phyloP scores from a whole-genome alignment of 2,888 invertebrate genomes.

The Drosophila subquinaria region DNA sequence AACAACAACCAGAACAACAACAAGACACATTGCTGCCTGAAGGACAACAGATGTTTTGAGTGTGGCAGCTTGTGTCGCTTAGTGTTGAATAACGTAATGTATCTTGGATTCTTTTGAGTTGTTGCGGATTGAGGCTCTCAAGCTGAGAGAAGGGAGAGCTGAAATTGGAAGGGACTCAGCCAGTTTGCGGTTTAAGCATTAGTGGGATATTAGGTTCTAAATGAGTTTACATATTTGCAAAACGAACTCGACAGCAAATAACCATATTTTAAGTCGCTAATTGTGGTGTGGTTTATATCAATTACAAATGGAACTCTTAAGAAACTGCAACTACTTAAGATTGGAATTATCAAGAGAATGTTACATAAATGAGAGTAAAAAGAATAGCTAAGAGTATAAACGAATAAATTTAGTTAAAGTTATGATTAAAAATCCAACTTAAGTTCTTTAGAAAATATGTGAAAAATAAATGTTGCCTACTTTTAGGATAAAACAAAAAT shows the following conservation, averaged over 20 bases:
- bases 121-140: conserved; percentile 5
- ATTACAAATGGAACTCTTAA: conserved; percentile 18
- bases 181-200: conserved; percentile 40
- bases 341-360: conserved; percentile 3
- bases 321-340: conserved; percentile 2
- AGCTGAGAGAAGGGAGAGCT: background rate
- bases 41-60: conserved; percentile 70
- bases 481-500: background rate
- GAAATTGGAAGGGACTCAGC: conserved; percentile 9
- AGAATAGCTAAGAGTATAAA: too few relatives aligned
- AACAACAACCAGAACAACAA: conserved; percentile 14
- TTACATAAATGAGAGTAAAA: too few relatives aligned
- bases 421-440: background rate
- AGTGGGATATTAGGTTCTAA: conserved; percentile 45
- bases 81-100: conserved; percentile 68
- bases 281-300: conserved; percentile 30
- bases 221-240: conserved; percentile 46
- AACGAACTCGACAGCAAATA: conserved; percentile 15
- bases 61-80: conserved; percentile 62
- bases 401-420: too few relatives aligned
- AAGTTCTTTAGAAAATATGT: background rate
- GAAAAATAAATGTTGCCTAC: conserved; percentile 2
- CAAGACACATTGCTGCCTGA: conserved; percentile 54
- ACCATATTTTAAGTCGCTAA: conserved; percentile 46
- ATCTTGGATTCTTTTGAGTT: conserved; percentile 53